phyloP scores from a whole-genome alignment of 2,797 vertebrate genomes.

The Gadopsis bispinosus region DNA sequence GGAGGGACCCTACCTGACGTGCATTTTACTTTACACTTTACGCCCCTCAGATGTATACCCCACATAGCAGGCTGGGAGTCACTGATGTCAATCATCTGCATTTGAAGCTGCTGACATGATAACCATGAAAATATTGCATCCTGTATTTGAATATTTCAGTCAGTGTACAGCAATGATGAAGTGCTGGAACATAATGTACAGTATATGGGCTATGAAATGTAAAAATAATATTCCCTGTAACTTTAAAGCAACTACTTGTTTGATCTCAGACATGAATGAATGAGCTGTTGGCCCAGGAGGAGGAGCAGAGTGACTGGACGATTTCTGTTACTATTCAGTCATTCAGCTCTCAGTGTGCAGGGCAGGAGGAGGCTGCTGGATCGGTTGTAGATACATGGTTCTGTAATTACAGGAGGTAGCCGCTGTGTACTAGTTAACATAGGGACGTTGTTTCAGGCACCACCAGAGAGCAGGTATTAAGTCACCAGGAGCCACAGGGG shows the following conservation, averaged over 20 bases:
- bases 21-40: background rate
- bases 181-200: background rate
- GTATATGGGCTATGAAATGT: background rate
- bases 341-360: constrained; percentile 11
- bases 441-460: constrained; percentile 58
- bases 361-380: background rate
- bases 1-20: background rate
- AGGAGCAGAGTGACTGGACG: constrained; percentile 29
- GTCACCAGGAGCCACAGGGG: constrained; percentile 16
- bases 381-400: constrained; percentile 36
- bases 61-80: background rate
- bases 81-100: too few relatives aligned
- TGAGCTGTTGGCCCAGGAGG: background rate
- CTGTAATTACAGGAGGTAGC: constrained; percentile 69
- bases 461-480: constrained; percentile 28
- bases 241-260: background rate
- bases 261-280: constrained; percentile 36
- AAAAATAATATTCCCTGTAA: background rate
- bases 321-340: constrained; percentile 25
- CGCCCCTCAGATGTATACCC: background rate
- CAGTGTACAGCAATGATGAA: background rate
- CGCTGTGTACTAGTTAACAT: constrained; percentile 22
- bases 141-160: background rate
- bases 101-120: background rate
- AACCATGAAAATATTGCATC: background rate